Base-by-base conservation (phyloP, 2,888 invertebrate genomes). In the Colostygia pectinataria region DNA sequence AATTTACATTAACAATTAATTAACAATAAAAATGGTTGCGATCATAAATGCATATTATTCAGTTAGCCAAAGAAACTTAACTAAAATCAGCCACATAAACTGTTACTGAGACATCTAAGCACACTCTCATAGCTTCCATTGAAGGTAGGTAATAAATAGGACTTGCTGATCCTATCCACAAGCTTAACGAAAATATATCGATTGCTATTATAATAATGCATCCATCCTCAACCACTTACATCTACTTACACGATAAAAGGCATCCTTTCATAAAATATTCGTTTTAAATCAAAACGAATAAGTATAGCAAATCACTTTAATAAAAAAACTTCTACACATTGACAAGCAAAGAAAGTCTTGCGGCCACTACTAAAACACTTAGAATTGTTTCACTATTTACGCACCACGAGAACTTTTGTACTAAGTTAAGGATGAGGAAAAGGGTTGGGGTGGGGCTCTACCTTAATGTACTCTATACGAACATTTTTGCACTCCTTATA, bases 161-260 rank as follows among this genome's bases (percentile, higher is more conserved):
- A 76, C 71, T 68, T 63, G 67, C 68, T 69, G 70, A 68, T 71
- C 71, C 66, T 62, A 71, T 60, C 68, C 67, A 51, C 63, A 80
- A 81, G 83, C 81, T 69, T 71, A 50, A 79, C 61, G 69, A 81
- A 80, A 76, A 66, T 66, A 77, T 78, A 80, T 54, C 47, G 51
- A 55, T 70, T 62, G 70, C 77, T 80, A 77, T 75, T 77, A 79
- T 75, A 86, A 81, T 80, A 77, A 86, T 80, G 79, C 79, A 73
- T 79, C 60, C 59, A 13, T 68, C 63, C 60, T 67, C 66, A 65
- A 68, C 70, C 75, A 76, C 84, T 86, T 85, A 87, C 59, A 71
- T 64, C 85, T 87, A 89, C 87, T 87, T 87, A 88, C 77, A 82
- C 67, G 70, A 81, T 81, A 86, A 85, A 88, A 88, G 88, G 88